Percentiles rank a stretch among this genome's conserved stretches.
Conservation (phyloP, 2,888 invertebrate species). For the Drosophila siamana region DNA sequence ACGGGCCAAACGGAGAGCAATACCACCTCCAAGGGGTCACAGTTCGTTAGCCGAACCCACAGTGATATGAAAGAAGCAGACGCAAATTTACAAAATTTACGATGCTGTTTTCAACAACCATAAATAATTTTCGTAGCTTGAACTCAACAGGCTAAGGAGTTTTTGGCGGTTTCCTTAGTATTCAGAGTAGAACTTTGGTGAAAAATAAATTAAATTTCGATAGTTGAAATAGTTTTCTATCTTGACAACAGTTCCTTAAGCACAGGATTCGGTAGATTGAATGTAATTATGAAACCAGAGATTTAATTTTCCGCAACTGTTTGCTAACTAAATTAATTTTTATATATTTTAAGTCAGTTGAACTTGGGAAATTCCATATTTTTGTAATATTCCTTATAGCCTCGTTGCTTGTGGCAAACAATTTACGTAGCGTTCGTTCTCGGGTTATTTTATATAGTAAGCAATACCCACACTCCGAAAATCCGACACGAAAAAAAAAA, state of each 20-base stretch:
- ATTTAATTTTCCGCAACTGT: too few species aligned
- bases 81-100: not conserved
- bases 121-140: not conserved
- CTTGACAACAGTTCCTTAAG: too few species aligned
- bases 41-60: constrained; percentile 5
- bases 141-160: too few species aligned
- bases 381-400: not conserved
- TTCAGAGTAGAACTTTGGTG: too few species aligned
- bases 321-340: too few species aligned
- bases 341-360: too few species aligned
- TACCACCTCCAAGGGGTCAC: constrained; percentile 7
- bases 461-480: constrained; percentile 44
- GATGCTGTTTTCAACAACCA: not conserved
- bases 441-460: not conserved
- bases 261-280: too few species aligned
- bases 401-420: constrained; percentile 22
- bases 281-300: too few species aligned
- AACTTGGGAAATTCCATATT: not conserved
- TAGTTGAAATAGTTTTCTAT: too few species aligned
- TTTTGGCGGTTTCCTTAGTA: too few species aligned
- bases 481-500: constrained; percentile 14
- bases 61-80: not conserved
- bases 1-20: constrained; percentile 8
- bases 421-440: constrained; percentile 27
- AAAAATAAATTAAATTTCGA: too few species aligned